phyloP scores from a whole-genome alignment of 92 coral and sea anemone genomes.

The Anthopleura xanthogrammica region DNA sequence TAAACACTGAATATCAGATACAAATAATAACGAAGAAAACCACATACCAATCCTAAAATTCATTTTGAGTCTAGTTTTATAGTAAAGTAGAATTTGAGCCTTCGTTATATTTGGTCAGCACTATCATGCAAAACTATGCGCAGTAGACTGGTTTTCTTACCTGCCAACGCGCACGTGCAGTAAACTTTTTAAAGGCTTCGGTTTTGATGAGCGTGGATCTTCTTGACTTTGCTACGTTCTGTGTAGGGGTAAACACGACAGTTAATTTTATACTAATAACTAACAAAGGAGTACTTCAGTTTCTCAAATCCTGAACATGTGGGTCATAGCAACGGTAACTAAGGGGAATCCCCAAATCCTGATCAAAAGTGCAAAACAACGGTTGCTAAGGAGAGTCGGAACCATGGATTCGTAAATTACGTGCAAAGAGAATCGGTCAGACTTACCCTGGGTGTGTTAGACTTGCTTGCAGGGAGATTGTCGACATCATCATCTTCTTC shows the following conservation, averaged over 20 bases:
- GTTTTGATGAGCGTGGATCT: slow-evolving; percentile 82
- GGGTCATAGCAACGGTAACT: neutral
- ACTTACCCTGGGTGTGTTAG: neutral
- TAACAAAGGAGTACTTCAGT: no score
- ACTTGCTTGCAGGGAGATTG: neutral
- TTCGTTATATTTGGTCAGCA: neutral
- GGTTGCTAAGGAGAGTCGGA: neutral
- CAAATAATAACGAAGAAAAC: neutral
- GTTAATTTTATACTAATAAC: neutral
- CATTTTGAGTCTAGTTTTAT: no score
- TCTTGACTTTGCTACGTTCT: slow-evolving; percentile 49
- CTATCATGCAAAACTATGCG: neutral
- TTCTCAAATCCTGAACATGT: no score
- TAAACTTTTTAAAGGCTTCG: slow-evolving; percentile 75
- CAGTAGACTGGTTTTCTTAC: slow-evolving; percentile 25
- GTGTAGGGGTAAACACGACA: slow-evolving; percentile 9
- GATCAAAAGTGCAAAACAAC: neutral
- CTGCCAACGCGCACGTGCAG: slow-evolving; percentile 95
- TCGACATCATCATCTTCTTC: slow-evolving; percentile 29
- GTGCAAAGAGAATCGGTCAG: no score
- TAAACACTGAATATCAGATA: neutral
- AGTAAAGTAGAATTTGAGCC: neutral
- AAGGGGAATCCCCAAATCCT: no score
- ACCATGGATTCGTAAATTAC: neutral
- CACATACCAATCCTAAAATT: no score